phyloP scores from a whole-genome alignment of 1,140 invertebrate species.

The Centruroides sculpturatus region DNA sequence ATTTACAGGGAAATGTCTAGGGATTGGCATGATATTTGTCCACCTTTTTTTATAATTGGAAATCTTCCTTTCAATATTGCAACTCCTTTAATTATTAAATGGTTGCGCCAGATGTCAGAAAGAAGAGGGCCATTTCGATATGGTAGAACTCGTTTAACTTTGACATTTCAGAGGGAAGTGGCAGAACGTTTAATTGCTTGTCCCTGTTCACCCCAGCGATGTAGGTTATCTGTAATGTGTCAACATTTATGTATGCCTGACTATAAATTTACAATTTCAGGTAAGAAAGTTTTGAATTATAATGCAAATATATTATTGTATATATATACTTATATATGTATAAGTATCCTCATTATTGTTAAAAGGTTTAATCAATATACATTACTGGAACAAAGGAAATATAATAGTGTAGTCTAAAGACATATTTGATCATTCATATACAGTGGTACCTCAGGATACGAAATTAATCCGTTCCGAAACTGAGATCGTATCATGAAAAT shows the following conservation, averaged over 20 bases:
- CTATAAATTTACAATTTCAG: constrained; percentile 75
- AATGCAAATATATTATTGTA: no score
- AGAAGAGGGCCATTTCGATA: constrained; percentile 59
- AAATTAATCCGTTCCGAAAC: no score
- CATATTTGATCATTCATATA: no score
- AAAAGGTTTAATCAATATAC: no score
- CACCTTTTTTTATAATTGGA: constrained; percentile 75
- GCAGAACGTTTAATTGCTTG: constrained; percentile 66
- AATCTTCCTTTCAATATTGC: constrained; percentile 96
- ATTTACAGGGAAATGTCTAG: constrained; percentile 9
- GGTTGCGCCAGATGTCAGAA: constrained; percentile 65
- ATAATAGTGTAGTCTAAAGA: no score
- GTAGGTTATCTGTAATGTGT: constrained; percentile 82
- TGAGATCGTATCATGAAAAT: no score
- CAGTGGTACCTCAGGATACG: no score
- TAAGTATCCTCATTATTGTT: no score
- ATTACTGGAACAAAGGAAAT: no score
- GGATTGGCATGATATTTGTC: constrained; percentile 38
- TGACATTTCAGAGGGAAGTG: constrained; percentile 87
- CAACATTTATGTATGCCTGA: constrained; percentile 77
- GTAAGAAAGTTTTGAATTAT: constrained; percentile 27
- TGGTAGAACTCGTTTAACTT: constrained; percentile 70
- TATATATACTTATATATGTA: no score
- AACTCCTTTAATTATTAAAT: constrained; percentile 79
- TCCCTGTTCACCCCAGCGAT: constrained; percentile 46